Evolutionary conservation across 2,797 vertebrate genomes (phyloP).

Genomic region (Ctenochaetus hawaiiensis): DNA sequence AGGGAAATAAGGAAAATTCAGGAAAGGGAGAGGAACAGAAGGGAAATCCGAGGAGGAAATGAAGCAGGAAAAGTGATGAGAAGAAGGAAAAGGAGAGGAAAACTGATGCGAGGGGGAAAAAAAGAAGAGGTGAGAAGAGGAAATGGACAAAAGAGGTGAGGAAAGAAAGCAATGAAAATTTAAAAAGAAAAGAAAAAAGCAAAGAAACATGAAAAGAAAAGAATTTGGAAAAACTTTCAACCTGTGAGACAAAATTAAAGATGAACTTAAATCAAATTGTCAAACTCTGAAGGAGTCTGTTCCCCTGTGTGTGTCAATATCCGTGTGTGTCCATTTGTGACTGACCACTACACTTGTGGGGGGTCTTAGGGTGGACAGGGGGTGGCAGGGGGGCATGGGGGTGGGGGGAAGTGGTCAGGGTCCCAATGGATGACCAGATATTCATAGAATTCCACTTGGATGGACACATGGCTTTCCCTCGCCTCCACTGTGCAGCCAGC

Average conservation of each 20-base stretch:
- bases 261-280: slow-evolving; percentile 11
- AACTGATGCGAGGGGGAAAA: too few species aligned
- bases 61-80: too few species aligned
- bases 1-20: too few species aligned
- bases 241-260: slow-evolving; percentile 6
- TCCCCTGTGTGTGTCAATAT: slow-evolving; percentile 7
- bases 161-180: too few species aligned
- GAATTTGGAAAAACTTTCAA: slow-evolving; percentile 19
- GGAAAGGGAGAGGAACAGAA: not conserved
- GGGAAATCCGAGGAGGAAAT: too few species aligned
- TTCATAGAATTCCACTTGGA: slow-evolving; percentile 84
- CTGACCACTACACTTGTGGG: slow-evolving; percentile 44
- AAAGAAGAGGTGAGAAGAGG: too few species aligned
- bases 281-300: slow-evolving; percentile 16
- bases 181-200: too few species aligned
- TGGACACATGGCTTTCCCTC: slow-evolving; percentile 63
- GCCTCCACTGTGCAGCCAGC: slow-evolving; percentile 67
- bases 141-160: too few species aligned
- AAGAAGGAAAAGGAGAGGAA: too few species aligned
- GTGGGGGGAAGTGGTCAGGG: slow-evolving; percentile 14
- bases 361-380: slow-evolving; percentile 45
- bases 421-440: slow-evolving; percentile 71
- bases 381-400: slow-evolving; percentile 27
- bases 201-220: not conserved
- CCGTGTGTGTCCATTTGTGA: slow-evolving; percentile 37